A percentile compares a stretch with the other conserved stretches of the same genome.
These are phyloP conservation scores for Folsomia manolachei DNA, from an alignment of 2,888 invertebrate genomes.

Conservation along the genomic window DNA sequence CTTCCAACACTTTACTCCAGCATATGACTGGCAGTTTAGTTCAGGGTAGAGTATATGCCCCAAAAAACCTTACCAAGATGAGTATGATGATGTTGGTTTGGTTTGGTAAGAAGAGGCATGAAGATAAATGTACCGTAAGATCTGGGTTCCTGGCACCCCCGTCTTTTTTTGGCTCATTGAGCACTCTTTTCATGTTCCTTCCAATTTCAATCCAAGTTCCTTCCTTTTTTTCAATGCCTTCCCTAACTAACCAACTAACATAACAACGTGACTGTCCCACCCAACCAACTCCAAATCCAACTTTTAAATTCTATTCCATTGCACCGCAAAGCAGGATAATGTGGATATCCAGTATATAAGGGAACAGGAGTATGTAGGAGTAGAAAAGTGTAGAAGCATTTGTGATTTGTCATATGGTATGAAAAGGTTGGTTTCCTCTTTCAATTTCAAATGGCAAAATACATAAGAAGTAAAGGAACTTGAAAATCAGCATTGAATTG, in stretches of 20 bases:
- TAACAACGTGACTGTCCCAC: constrained; percentile 9
- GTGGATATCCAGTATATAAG: background rate
- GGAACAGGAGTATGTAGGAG: background rate
- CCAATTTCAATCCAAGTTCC: background rate
- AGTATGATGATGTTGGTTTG: background rate
- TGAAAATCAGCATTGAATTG: constrained; percentile 15
- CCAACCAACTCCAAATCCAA: background rate
- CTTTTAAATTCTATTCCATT: no score
- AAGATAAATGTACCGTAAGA: constrained; percentile 25
- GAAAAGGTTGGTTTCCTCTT: constrained; percentile 4
- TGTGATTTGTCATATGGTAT: background rate
- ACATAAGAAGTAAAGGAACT: constrained; percentile 4
- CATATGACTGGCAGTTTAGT: background rate
- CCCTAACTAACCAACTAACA: background rate
- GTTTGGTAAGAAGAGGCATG: constrained; percentile 3
- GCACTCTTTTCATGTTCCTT: constrained; percentile 24
- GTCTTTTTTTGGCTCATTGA: constrained; percentile 29
- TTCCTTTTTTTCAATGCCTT: background rate
- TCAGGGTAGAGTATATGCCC: background rate
- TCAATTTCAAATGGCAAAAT: no score
- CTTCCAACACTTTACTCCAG: no score
- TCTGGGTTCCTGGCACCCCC: constrained; percentile 19
- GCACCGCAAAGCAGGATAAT: no score
- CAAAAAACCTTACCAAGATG: no score
- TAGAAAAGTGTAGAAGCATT: background rate